phyloP scores from a whole-genome alignment of 2,113 vertebrate species.

The Cavia porcellus region DNA sequence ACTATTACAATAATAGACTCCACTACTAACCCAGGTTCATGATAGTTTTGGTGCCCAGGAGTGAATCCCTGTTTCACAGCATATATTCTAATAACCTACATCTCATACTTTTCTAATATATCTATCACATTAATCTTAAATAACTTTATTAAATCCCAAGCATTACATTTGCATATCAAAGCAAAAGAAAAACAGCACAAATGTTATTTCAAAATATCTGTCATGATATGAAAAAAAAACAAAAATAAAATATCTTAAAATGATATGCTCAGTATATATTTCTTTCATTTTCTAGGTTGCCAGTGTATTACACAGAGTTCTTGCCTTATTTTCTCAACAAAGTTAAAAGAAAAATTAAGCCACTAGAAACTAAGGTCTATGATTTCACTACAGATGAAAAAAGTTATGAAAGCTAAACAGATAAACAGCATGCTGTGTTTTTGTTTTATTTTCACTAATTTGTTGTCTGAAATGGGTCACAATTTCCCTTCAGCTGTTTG shows the following conservation, averaged over 20 bases:
- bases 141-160: neutral
- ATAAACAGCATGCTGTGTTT: slow-evolving; percentile 65
- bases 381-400: slow-evolving; percentile 68
- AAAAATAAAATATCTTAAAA: neutral
- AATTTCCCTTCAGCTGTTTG: slow-evolving; percentile 82
- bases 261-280: neutral
- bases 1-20: neutral
- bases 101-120: neutral
- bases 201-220: neutral
- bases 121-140: neutral
- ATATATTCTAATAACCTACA: neutral
- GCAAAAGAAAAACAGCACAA: neutral
- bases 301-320: neutral
- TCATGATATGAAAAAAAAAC: neutral
- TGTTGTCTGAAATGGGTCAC: slow-evolving; percentile 77
- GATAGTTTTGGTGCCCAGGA: neutral
- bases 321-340: slow-evolving; percentile 9
- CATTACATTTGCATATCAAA: neutral
- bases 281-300: neutral
- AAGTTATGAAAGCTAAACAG: slow-evolving; percentile 55
- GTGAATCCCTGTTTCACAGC: neutral
- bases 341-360: slow-evolving; percentile 36
- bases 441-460: slow-evolving; percentile 77
- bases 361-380: slow-evolving; percentile 75
- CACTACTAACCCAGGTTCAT: neutral